These are phyloP conservation scores for Plumapathes pennacea DNA, from an alignment of 92 coral and sea anemone species.

Conservation along the genomic window DNA sequence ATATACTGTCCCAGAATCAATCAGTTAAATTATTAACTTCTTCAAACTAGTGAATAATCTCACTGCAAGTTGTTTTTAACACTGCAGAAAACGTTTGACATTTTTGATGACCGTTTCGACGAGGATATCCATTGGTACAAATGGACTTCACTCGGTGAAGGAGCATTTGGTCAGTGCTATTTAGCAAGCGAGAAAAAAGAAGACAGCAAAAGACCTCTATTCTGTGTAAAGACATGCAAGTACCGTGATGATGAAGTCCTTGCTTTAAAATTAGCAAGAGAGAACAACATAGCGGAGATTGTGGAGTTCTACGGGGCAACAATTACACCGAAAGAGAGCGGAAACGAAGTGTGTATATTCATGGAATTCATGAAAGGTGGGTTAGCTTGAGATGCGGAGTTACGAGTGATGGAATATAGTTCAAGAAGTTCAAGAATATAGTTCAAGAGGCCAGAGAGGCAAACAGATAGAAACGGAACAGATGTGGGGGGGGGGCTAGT, in stretches of 20 bases:
- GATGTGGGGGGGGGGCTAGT: no score
- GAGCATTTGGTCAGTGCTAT: slow-evolving; percentile 39
- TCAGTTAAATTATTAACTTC: no score
- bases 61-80: no score
- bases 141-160: not conserved
- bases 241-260: slow-evolving; percentile 32
- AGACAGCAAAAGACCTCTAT: not conserved
- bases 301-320: slow-evolving; percentile 58
- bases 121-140: slow-evolving; percentile 15
- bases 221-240: slow-evolving; percentile 48
- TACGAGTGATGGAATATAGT: no score
- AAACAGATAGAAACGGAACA: no score
- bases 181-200: not conserved
- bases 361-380: slow-evolving; percentile 61
- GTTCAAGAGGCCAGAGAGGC: no score
- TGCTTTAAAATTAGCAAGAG: slow-evolving; percentile 36
- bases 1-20: no score
- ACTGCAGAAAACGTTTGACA: no score
- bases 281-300: slow-evolving; percentile 27
- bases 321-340: slow-evolving; percentile 8
- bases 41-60: no score
- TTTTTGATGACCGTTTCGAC: slow-evolving; percentile 5
- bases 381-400: no score
- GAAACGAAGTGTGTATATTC: slow-evolving; percentile 30
- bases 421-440: no score